Evolutionary conservation across 37 sponge, comb jelly and placozoan species (phyloP), one percentile per base, ranked within the genome.

Genomic region (Crambe crambe): DNA sequence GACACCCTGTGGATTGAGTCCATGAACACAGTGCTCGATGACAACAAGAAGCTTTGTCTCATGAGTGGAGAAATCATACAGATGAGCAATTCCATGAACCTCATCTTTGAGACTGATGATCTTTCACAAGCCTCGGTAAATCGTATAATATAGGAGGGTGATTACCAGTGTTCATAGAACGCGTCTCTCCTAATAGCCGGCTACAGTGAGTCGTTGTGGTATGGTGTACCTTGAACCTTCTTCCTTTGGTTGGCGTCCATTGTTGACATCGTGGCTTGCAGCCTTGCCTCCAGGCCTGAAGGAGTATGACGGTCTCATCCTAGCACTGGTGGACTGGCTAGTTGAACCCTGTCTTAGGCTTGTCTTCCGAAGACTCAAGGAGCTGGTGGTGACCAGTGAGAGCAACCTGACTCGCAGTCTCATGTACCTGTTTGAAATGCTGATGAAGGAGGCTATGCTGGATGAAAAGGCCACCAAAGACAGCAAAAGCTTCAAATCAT

Each of bases 51-150:
- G 77, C 84, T 98, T 9, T 98, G 99, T 84, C 89, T 98, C 30
- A 98, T 98, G 99, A 96, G 96, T 47, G 99, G 99, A 22, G 99
- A 98, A 70, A 98, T 98, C 73, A 98, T 98, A 54, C 99, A 98
- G 82, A 94, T 98, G 94, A 92, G 92, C 37, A 81, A 82, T 85
- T 78, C 82, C 22, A 98, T 98, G 99, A 94, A 89, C 72, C 93
- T 98, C 68, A 98, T 98, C 71, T 98, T 98, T 73, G 99, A 98
- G 86, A 83, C 95, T 0, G 88, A 86, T 36, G 99, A 98, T 74
- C 89, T 98, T 30, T 87, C 92, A 39, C 95, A 98, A 65, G 99
- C 99, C 32, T 98, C 99, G 30, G 96, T 95, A 63, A 78, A 92
- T 68, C 32, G 0, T 4, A 2, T 21, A 29, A n/a, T n/a, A 26